Percentiles rank a stretch among this genome's conserved stretches.
phyloP scores from a whole-genome alignment of 2,888 invertebrate genomes.

The Gymnocheta viridis region DNA sequence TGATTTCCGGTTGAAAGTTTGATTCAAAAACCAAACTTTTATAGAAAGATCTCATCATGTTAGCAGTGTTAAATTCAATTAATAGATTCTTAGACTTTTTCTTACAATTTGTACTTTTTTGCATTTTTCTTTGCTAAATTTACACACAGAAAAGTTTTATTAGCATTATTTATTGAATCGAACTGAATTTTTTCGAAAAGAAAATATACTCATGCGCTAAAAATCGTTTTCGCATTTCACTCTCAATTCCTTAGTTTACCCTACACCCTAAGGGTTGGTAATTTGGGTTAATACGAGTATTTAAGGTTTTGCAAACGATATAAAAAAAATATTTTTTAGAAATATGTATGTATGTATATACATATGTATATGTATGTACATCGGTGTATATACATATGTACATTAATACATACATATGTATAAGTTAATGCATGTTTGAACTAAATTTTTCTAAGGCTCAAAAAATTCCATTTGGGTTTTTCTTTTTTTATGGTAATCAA shows the following conservation, averaged over 20 bases:
- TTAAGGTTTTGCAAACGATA: background rate
- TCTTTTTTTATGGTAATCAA: no score
- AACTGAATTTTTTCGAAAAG: slow-evolving; percentile 7
- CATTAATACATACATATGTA: no score
- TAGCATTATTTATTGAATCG: slow-evolving; percentile 28
- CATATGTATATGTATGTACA: no score
- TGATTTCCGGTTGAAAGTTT: slow-evolving; percentile 34
- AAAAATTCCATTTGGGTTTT: no score
- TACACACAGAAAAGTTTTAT: slow-evolving; percentile 21
- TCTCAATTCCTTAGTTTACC: slow-evolving; percentile 22
- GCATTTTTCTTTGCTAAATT: slow-evolving; percentile 23
- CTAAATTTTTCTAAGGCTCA: no score
- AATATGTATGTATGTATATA: no score
- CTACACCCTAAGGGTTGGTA: slow-evolving; percentile 7
- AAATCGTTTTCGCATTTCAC: slow-evolving; percentile 20
- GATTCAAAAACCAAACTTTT: background rate
- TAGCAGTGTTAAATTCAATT: slow-evolving; percentile 39
- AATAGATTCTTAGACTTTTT: slow-evolving; percentile 7
- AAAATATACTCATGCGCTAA: slow-evolving; percentile 57
- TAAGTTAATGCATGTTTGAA: no score
- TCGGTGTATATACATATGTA: no score
- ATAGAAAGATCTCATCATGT: background rate
- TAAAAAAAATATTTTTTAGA: no score
- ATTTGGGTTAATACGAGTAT: background rate
- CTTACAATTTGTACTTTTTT: background rate